Base-by-base conservation (phyloP, 2,797 vertebrate genomes). In the Acanthurus leucopareius region DNA sequence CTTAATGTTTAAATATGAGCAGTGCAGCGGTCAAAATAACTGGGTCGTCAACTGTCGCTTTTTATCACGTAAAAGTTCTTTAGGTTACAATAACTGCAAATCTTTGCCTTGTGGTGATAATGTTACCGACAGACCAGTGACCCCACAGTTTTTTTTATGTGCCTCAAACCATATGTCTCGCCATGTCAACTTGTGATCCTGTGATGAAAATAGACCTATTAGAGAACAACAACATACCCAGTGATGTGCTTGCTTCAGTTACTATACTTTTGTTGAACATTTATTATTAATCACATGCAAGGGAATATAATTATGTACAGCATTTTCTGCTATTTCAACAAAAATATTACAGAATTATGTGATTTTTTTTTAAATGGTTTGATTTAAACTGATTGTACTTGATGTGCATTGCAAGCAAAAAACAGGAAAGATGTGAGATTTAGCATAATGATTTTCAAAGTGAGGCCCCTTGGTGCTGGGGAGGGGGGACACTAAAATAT, bases 81-180 rank as follows among this genome's bases (percentile, higher is more conserved):
- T 20, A 80, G 82, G 90, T 89, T 91, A 93, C 14, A 16, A 80
- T 79, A 93, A 89, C 84, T 93, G 91, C 73, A 87, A 92, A 93
- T 92, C 69, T 88, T 75, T 70, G 44, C 56, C 71, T 32, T 60
- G 63, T 77, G 87, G 91, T 75, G 91, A 84, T 93, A 93, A 93
- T 91, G 89, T 89, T 80, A 72, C 83, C 62, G 83, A 57, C 71
- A 75, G 64, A 62, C 73, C 57, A 3, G 73, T 87, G 75, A 85
- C 86, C 84, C 84, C 44, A 80, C 83, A 87, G 84, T 88, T 87
- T 32, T 32, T 32, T 85, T 61, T 75, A 72, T 53, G 74, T 54
- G 75, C 73, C 61, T 70, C 64, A 70, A 79, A 69, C 72, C 84
- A 83, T 14, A 64, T 83, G 77, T 77, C 78, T 22, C 44, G 40